Base-by-base conservation (phyloP, 2,888 invertebrate species). In the Nomada goodeniana region DNA sequence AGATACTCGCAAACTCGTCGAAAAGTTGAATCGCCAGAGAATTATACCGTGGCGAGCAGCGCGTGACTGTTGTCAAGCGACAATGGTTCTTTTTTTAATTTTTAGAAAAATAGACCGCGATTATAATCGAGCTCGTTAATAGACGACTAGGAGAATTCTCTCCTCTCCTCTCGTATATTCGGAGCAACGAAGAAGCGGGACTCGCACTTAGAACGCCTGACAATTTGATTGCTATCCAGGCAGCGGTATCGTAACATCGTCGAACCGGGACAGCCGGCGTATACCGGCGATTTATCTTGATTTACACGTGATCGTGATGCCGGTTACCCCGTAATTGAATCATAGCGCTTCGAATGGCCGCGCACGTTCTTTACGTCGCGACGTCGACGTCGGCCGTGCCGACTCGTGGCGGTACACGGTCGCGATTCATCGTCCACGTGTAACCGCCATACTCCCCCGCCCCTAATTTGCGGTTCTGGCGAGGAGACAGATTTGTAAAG, bases 221-320 rank as follows among this genome's bases (percentile, higher is more conserved):
- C 86, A 86, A 81, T 86, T 86, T 86, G 86, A 86, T 86, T 84
- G 82, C 86, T 77, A 86, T 86, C 76, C 85, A n/a, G 84, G 83
- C 80, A 84, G 80, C 81, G 85, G 81, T 84, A 83, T 82, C 76
- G 80, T 68, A 74, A 74, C 80, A 84, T 80, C 84, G 74, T 79
- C 79, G 84, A 85, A 85, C 69, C 84, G 63, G 81, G 78, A 69
- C 75, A 81, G 80, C 55, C 74, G 68, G 57, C 15, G 76, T 74
- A 71, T 65, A 75, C 76, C 69, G 63, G 76, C 84, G 83, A 84
- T 83, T 84, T 84, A 84, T 83, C 84, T 84, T 83, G 84, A 84
- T 84, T 84, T 80, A 84, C 84, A 84, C 84, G 84, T 80, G 83
- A 83, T 83, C 83, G 83, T 72, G 84, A 75, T 84, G 83, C 80